A percentile compares a stretch with the other conserved stretches of the same genome.
Evolutionary conservation across 2,888 invertebrate genomes (phyloP).

Genomic region (Hipparchia semele): DNA sequence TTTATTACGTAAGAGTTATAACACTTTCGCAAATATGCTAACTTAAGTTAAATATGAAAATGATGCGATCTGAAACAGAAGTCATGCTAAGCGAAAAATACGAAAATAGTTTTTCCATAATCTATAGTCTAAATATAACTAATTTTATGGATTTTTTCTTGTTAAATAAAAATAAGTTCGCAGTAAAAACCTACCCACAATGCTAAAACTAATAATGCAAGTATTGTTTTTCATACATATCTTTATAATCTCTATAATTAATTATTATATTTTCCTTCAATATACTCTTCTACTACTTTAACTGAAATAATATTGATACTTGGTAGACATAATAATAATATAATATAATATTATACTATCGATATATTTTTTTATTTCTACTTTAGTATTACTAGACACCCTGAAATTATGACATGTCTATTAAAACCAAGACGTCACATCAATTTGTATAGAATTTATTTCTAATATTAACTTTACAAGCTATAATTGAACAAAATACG

Average conservation of each 20-base stretch:
- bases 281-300: constrained; percentile 2
- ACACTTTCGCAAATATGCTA: too few relatives aligned
- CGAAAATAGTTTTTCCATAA: not conserved
- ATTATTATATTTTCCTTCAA: not conserved
- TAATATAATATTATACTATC: not conserved
- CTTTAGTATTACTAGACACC: constrained; percentile 22
- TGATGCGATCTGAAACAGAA: too few relatives aligned
- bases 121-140: not conserved
- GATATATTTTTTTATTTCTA: constrained; percentile 9
- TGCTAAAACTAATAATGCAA: not conserved
- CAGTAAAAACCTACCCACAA: not conserved
- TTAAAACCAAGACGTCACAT: constrained; percentile 16
- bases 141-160: not conserved
- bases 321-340: not conserved
- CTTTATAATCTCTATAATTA: not conserved
- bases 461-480: not conserved
- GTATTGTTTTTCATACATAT: too few relatives aligned
- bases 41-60: too few relatives aligned
- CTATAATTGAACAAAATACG: not conserved
- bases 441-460: constrained; percentile 8
- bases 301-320: constrained; percentile 11
- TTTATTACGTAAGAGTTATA: constrained; percentile 5
- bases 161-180: not conserved
- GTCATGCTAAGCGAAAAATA: too few relatives aligned
- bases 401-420: constrained; percentile 20